These are phyloP conservation scores for Rhingia campestris DNA, from an alignment of 2,888 invertebrate species.

Conservation along the genomic window DNA sequence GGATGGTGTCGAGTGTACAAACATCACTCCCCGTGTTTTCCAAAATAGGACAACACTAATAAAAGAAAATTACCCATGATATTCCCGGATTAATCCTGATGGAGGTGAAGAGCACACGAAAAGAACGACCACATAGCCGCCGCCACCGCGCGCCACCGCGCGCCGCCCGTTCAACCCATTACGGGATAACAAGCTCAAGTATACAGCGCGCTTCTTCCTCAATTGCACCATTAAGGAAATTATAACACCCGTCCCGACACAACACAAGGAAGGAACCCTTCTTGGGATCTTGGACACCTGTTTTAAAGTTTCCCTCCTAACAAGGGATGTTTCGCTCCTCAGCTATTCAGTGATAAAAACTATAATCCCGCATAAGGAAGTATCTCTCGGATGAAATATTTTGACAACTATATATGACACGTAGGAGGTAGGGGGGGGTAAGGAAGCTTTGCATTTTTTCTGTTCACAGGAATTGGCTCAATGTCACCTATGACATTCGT, in stretches of 20 bases:
- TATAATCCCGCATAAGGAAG: constrained; percentile 45
- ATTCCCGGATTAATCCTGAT: constrained; percentile 57
- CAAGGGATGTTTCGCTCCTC: constrained; percentile 16
- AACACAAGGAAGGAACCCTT: constrained; percentile 38
- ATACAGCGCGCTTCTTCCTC: constrained; percentile 40
- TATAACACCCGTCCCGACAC: constrained; percentile 12
- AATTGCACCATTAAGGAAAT: constrained; percentile 60
- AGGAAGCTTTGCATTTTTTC: neutral
- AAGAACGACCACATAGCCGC: constrained; percentile 26
- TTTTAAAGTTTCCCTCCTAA: constrained; percentile 28
- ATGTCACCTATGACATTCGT: constrained; percentile 54
- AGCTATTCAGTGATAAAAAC: constrained; percentile 38
- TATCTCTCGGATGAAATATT: constrained; percentile 15
- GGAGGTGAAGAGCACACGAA: neutral
- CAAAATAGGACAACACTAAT: constrained; percentile 66
- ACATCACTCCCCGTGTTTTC: constrained; percentile 38
- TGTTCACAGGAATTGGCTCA: constrained; percentile 45
- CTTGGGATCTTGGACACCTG: constrained; percentile 66
- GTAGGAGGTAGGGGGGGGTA: neutral
- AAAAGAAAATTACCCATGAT: constrained; percentile 65
- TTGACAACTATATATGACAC: constrained; percentile 39
- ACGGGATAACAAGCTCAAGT: constrained; percentile 59
- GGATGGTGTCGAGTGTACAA: constrained; percentile 14
- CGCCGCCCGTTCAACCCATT: constrained; percentile 38
- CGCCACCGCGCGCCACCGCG: constrained; percentile 12